phyloP scores from a whole-genome alignment of 2,113 vertebrate species.

The Misgurnus mizolepis region DNA sequence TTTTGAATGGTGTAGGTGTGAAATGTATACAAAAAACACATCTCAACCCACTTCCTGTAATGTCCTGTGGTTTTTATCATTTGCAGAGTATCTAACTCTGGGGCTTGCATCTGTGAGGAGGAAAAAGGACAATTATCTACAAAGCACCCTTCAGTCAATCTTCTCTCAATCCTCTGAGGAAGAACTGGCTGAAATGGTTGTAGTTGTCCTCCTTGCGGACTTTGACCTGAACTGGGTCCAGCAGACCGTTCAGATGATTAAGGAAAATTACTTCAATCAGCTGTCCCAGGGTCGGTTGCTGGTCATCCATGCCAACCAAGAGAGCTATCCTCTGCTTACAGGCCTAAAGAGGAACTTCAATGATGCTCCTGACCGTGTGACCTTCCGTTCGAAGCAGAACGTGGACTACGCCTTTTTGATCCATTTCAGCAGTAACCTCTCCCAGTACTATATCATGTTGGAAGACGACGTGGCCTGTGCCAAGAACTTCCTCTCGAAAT shows the following conservation, averaged over 20 bases:
- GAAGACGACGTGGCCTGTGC: constrained; percentile 77
- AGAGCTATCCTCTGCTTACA: constrained; percentile 68
- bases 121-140: constrained; percentile 71
- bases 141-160: constrained; percentile 77
- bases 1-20: too few relatives aligned
- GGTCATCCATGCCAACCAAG: constrained; percentile 68
- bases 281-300: constrained; percentile 75
- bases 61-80: background rate
- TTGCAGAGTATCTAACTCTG: constrained; percentile 77
- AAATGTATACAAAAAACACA: too few relatives aligned
- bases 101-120: constrained; percentile 76
- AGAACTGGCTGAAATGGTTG: constrained; percentile 79
- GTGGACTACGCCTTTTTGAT: constrained; percentile 81
- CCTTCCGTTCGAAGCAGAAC: constrained; percentile 86
- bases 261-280: constrained; percentile 62
- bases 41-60: too few relatives aligned
- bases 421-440: constrained; percentile 76
- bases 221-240: constrained; percentile 69
- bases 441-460: constrained; percentile 84
- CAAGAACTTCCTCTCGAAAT: constrained; percentile 74
- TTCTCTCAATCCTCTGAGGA: constrained; percentile 76
- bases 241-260: constrained; percentile 52
- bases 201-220: constrained; percentile 83
- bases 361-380: constrained; percentile 72
- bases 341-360: constrained; percentile 78